Base-by-base conservation (phyloP, 2,888 invertebrate genomes). In the Microctonus aethiopoides region DNA sequence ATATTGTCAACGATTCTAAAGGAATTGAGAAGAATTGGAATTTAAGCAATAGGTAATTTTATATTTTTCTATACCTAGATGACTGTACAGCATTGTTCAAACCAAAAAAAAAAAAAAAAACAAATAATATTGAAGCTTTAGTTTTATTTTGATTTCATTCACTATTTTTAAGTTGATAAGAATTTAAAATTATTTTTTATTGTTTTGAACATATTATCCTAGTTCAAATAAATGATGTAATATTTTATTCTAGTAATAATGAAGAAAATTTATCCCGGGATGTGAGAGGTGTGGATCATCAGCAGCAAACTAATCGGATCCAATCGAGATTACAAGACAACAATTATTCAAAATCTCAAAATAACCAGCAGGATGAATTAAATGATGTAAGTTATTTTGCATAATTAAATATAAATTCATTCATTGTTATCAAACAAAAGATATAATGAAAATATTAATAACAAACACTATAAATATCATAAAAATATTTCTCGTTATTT, bases 171-270 rank as follows among this genome's bases (percentile, higher is more conserved):
- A n/a, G n/a, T n/a, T n/a, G n/a, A n/a, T n/a, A n/a, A n/a, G n/a
- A n/a, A n/a, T n/a, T n/a, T n/a, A n/a, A n/a, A n/a, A n/a, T n/a
- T n/a, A n/a, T n/a, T n/a, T n/a, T n/a, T n/a, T n/a, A n/a, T n/a
- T n/a, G n/a, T n/a, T n/a, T n/a, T n/a, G n/a, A n/a, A n/a, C n/a
- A n/a, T n/a, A n/a, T n/a, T n/a, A n/a, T n/a, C n/a, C n/a, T n/a
- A n/a, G n/a, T n/a, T n/a, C n/a, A n/a, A n/a, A n/a, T n/a, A n/a
- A n/a, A n/a, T n/a, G n/a, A n/a, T 22, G 91, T 90, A 80, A 90
- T 89, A 13, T 94, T 94, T 85, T 94, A 94, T 87, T 94, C 94
- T 81, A 94, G 94, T 41, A 94, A 94, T 46, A 46, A 46, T 94
- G 91, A 91, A 74, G 89, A 90, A 75, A 87, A 86, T 75, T 87